Base-by-base conservation (phyloP, 2,797 vertebrate species). In the Manis crassicaudata region DNA sequence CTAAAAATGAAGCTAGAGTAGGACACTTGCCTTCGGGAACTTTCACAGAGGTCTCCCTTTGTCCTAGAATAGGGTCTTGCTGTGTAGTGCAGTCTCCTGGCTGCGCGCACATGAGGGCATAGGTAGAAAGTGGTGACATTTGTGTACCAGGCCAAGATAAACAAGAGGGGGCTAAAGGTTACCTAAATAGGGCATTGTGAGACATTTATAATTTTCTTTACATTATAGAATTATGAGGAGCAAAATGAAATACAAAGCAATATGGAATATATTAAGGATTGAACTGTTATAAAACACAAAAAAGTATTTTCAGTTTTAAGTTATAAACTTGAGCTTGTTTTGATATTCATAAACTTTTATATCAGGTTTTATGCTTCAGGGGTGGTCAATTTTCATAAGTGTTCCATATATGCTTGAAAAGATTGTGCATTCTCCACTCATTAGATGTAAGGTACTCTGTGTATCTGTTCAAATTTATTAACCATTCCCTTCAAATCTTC, bases 331-430 rank as follows among this genome's bases (percentile, higher is more conserved):
- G 5, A 85, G 43, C 10, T 56, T 77, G 17, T 96, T 81, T 96
- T 20, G 29, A 0, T n/a, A 13, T 90, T 95, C 17, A 37, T 75
- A 83, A 27, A 79, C 56, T 86, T 93, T 79, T 92, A 25, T 72
- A 29, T 88, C 37, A 81, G 62, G 3, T 20, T 83, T 90, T 82
- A 65, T 89, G 20, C 56, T 37, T 73, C 43, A 37, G 9, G n/a
- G 3, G 37, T 86, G 27, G 40, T 63, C 84, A 27, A 17, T 92
- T 94, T 96, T 96, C 70, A 56, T 84, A 93, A 95, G 72, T 37
- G 32, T 52, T n/a, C 46, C 0, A 67, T 62, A 32, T 63, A 12
- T 67, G 35, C 58, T 87, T 89, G 46, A 89, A 83, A 90, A 92
- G 54, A 88, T 56, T 79, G 5, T 81, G 7, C 6, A 7, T 88